Percentiles rank a stretch among this genome's conserved stretches.
These are phyloP conservation scores for Argyresthia albistria DNA, from an alignment of 2,888 invertebrate genomes.

Conservation along the genomic window DNA sequence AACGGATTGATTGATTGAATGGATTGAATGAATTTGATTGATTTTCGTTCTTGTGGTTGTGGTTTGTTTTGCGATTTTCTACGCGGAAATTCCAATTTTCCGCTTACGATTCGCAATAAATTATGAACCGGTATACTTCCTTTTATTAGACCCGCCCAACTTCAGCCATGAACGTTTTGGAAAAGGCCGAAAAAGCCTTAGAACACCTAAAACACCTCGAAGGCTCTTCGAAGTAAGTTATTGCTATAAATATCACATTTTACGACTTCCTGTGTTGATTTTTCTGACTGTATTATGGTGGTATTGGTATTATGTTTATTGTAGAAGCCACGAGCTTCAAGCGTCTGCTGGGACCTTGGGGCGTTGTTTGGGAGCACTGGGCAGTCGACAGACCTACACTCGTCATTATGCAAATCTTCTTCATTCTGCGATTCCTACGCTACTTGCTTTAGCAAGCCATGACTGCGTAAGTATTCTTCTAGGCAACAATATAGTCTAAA, in stretches of 20 bases:
- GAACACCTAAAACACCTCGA: slow-evolving; percentile 55
- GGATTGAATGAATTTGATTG: no score
- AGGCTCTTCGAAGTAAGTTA: slow-evolving; percentile 45
- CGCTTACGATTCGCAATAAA: slow-evolving; percentile 4
- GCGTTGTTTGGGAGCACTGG: slow-evolving; percentile 53
- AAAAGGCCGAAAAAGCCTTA: slow-evolving; percentile 63
- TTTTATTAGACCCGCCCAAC: no score
- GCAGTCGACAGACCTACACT: slow-evolving; percentile 50
- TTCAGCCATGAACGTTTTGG: slow-evolving; percentile 50
- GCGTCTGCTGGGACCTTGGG: slow-evolving; percentile 56
- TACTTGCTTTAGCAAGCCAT: slow-evolving; percentile 57
- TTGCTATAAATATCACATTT: slow-evolving; percentile 2
- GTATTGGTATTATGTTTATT: slow-evolving; percentile 21
- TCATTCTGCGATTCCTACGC: slow-evolving; percentile 48
- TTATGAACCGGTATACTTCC: no score
- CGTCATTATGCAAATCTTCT: slow-evolving; percentile 56
- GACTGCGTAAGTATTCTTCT: slow-evolving; percentile 48
- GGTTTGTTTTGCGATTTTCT: slow-evolving; percentile 36
- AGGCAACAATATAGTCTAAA: background rate
- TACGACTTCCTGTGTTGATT: background rate
- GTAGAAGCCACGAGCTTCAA: slow-evolving; percentile 57
- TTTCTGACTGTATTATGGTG: background rate
- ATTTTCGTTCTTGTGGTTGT: slow-evolving; percentile 23
- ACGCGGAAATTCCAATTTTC: slow-evolving; percentile 22
- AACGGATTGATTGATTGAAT: slow-evolving; percentile 39